Base-by-base conservation (phyloP, 2,113 vertebrate genomes). In the Tichodroma muraria region DNA sequence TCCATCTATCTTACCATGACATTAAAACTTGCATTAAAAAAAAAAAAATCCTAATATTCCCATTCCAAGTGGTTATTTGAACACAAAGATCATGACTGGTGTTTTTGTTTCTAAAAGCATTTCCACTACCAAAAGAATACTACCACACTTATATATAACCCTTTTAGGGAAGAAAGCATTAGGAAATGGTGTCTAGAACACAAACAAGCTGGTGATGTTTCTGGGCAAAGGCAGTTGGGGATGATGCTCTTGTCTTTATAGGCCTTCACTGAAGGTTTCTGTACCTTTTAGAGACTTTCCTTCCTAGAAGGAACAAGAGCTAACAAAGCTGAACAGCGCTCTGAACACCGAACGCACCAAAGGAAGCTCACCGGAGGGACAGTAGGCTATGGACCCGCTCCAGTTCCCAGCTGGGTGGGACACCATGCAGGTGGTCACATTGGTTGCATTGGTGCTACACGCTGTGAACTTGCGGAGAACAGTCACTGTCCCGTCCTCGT, bases 321-420 rank as follows among this genome's bases (percentile, higher is more conserved):
- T 60, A 61, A 42, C 50, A 5, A 60, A 33, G 19, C 28, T 69
- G 21, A 57, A 4, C 5, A 30, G 35, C 27, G 10, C 1, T 89
- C 4, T n/a, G 44, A 75, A 66, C 5, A 6, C 9, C 0, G 0
- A 69, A 13, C 0, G 0, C 2, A 27, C 8, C 30, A 45, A 45
- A 13, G 4, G 52, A 54, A 71, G 11, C 89, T 96, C 56, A 96
- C 93, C 1, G 57, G 70, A 5, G 38, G 9, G 6, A 12, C 0
- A 4, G 13, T 89, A 69, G 49, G 4, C 27, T 61, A 60, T 82
- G 53, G 49, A 60, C 52, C 38, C 1, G 6, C 28, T 93, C 90
- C 54, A 69, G 56, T 65, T 85, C 61, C 57, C 66, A 47, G 89
- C 37, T 27, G 68, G 80, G 56, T 94, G 84, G 56, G 37, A 94